A percentile compares a stretch with the other conserved stretches of the same genome.
Evolutionary conservation across 1,140 invertebrate genomes (phyloP).

Genomic region (Saxidomus purpurata): DNA sequence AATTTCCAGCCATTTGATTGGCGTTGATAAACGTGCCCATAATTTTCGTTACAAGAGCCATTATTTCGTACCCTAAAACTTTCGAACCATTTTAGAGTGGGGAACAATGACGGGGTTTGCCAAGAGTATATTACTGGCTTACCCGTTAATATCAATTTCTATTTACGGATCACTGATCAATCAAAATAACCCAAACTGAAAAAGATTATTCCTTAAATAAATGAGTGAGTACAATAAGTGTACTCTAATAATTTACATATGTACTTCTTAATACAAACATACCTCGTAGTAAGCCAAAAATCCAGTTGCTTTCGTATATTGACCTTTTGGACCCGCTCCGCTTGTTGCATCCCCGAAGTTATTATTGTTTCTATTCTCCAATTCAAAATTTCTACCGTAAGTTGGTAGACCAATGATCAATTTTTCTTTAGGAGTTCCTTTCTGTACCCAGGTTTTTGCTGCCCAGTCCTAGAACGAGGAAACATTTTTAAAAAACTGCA

Average conservation of each 20-base stretch:
- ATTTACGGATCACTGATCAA: no score
- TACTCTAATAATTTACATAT: not conserved
- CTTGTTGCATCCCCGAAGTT: slow-evolving; percentile 63
- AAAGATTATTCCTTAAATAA: no score
- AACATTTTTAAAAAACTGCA: not conserved
- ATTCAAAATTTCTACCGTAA: slow-evolving; percentile 77
- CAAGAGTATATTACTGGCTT: no score
- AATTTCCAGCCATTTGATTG: no score
- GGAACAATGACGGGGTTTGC: no score
- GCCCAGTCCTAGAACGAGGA: slow-evolving; percentile 75
- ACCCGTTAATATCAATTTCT: no score
- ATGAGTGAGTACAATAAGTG: no score
- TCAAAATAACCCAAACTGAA: no score
- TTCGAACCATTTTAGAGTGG: no score
- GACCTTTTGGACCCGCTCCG: slow-evolving; percentile 83
- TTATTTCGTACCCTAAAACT: no score
- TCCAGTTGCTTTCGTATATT: slow-evolving; percentile 88
- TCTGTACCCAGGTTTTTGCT: slow-evolving; percentile 76
- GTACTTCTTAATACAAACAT: slow-evolving; percentile 79
- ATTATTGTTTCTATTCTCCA: slow-evolving; percentile 51
- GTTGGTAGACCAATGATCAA: slow-evolving; percentile 97
- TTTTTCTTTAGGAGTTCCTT: slow-evolving; percentile 97
- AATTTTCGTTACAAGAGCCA: no score
- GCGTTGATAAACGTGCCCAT: no score
- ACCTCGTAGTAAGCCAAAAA: slow-evolving; percentile 80